Conservation (phyloP, 1,140 invertebrate species). For the Leguminivora glycinivorella region DNA sequence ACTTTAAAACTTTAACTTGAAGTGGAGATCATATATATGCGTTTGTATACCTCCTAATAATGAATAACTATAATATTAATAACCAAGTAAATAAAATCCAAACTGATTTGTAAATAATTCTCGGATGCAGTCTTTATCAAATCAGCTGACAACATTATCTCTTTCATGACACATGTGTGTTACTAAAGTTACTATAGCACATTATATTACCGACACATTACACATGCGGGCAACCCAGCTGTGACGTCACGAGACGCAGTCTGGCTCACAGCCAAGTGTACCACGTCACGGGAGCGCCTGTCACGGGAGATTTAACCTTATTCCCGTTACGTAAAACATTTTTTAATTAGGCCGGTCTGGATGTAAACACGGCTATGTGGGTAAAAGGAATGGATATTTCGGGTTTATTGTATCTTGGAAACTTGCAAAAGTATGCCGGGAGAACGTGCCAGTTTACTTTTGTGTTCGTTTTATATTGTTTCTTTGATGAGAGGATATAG, state of each 20-base stretch:
- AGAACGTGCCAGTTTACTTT: conserved; percentile 5
- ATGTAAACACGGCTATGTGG: conserved; percentile 21
- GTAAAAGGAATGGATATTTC: conserved; percentile 25
- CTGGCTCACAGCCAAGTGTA: conserved; percentile 7
- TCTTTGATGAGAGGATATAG: not conserved
- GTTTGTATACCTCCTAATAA: too few relatives aligned
- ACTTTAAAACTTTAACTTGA: too few relatives aligned
- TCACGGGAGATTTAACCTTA: conserved; percentile 22
- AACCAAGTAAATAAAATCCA: too few relatives aligned
- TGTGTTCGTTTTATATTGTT: not conserved
- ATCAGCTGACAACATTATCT: too few relatives aligned
- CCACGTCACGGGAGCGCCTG: not conserved
- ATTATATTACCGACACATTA: not conserved
- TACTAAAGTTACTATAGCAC: not conserved
- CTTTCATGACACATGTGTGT: not conserved
- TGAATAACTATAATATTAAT: too few relatives aligned
- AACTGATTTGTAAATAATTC: too few relatives aligned
- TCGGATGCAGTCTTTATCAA: too few relatives aligned
- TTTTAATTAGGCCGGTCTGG: not conserved
- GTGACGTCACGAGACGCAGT: conserved; percentile 17
- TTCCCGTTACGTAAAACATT: conserved; percentile 1
- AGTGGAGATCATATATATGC: too few relatives aligned
- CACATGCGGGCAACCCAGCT: not conserved
- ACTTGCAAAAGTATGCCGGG: conserved; percentile 14
- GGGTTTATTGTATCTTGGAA: conserved; percentile 22